phyloP scores from a whole-genome alignment of 2,113 vertebrate genomes.

The Strix aluco region DNA sequence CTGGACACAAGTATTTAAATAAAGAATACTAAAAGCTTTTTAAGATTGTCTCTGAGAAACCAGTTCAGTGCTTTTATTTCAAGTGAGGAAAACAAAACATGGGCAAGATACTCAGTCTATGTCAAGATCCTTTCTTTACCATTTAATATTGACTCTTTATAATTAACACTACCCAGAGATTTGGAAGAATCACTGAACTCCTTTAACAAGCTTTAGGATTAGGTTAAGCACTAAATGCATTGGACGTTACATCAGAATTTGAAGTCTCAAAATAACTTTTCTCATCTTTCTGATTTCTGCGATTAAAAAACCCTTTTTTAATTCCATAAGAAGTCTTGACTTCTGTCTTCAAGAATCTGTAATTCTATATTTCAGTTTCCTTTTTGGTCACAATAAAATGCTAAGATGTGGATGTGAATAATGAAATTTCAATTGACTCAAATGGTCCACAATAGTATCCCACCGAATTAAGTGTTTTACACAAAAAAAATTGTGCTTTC shows the following conservation, averaged over 20 bases:
- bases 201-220: neutral
- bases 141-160: neutral
- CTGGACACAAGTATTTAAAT: neutral
- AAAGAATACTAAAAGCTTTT: neutral
- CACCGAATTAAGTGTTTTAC: neutral
- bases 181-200: neutral
- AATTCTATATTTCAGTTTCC: neutral
- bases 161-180: neutral
- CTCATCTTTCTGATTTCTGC: neutral
- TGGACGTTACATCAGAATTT: neutral
- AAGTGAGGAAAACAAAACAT: neutral
- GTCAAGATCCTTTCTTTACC: neutral
- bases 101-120: neutral
- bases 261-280: neutral
- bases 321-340: neutral
- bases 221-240: neutral
- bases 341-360: neutral
- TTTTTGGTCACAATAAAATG: neutral
- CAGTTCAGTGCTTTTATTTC: neutral
- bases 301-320: neutral
- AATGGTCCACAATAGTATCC: neutral
- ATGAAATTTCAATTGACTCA: neutral
- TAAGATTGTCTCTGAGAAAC: neutral
- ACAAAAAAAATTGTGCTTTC: neutral
- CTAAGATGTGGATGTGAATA: neutral